Evolutionary conservation across 2,888 invertebrate species (phyloP), one percentile per base, ranked within the genome.

Genomic region (Amiota communis): DNA sequence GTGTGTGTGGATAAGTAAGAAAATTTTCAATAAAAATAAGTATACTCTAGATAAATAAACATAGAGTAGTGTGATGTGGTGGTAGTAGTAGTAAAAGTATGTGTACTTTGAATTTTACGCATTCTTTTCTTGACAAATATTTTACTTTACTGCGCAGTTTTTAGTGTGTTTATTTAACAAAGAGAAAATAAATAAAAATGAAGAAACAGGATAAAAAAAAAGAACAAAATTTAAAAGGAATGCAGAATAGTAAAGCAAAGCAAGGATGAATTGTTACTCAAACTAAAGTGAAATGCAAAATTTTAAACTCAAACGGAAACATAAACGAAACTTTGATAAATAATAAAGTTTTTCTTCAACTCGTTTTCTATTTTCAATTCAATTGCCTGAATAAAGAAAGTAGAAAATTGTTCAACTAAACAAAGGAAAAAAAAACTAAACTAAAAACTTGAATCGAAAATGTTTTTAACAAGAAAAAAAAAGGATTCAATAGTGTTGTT

Each of bases 261-360:
- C 36, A 36, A 36, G 36, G 36, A 36, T 9, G 56, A n/a, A 56
- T 15, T 56, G 56, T 17, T 46, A 23, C 12, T n/a, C 8, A 12
- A 17, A 57, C 15, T 57, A 20, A n/a, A 57, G 17, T 57, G 17
- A 57, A n/a, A n/a, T 10, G 48, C 17, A 64, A 83, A 83, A 79
- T 79, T 76, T n/a, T 80, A 79, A 73, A 75, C 82, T 74, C 74
- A 80, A 78, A 80, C 75, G 73, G 15, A 57, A 77, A 70, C 76
- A 70, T 78, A 80, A 77, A 77, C 51, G 51, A 81, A 85, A 83
- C 84, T 83, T 83, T 77, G 83, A 80, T 81, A 36, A 36, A 36
- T 36, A 81, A 83, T 83, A 76, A 78, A 83, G 73, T 79, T 75
- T 65, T 65, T 65, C 23, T 65, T 65, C 17, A 65, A 17, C 63